These are phyloP conservation scores for Echinops telfairi DNA, from an alignment of 2,113 vertebrate genomes.

Conservation along the genomic window DNA sequence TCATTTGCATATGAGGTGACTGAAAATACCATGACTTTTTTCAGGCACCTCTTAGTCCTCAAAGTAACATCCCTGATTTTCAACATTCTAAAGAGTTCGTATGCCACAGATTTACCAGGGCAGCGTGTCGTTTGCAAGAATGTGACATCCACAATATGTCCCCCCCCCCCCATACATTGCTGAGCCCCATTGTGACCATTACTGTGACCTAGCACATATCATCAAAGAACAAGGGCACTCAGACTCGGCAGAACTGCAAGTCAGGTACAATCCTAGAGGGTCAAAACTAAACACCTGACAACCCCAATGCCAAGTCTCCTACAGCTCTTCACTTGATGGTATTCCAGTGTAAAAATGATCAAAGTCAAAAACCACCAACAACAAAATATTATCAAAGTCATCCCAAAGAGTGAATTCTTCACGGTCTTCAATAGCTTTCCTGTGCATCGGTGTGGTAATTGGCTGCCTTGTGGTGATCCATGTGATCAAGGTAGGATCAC, in stretches of 20 bases:
- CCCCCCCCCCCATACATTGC: too few relatives aligned
- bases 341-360: neutral
- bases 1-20: too few relatives aligned
- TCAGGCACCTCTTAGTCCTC: too few relatives aligned
- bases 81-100: too few relatives aligned
- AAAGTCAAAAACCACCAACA: neutral
- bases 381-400: neutral
- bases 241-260: neutral
- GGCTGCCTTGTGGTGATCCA: neutral
- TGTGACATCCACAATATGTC: too few relatives aligned
- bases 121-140: too few relatives aligned
- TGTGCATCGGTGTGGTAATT: neutral
- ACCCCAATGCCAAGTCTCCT: neutral
- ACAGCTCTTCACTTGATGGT: neutral
- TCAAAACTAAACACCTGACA: neutral
- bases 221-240: neutral
- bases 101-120: too few relatives aligned
- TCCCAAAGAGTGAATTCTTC: neutral
- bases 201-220: neutral
- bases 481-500: too few relatives aligned
- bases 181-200: neutral
- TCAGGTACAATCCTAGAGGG: neutral
- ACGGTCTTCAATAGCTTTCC: neutral
- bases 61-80: too few relatives aligned
- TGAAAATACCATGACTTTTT: too few relatives aligned